Base-by-base conservation (phyloP, 2,113 vertebrate genomes). In the Perca schrenkii region DNA sequence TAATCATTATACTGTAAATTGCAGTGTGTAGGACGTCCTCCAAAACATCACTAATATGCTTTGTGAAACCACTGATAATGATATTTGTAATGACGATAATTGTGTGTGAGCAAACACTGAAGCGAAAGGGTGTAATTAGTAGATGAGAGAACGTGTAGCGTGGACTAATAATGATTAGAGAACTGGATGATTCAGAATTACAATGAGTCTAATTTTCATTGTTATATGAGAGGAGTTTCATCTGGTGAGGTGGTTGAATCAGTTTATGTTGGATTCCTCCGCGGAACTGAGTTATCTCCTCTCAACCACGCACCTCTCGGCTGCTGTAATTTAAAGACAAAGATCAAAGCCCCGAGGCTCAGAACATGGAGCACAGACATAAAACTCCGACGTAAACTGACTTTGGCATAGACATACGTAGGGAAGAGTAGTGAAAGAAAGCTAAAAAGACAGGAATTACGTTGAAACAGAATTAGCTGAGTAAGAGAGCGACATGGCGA, bases 61-160 rank as follows among this genome's bases (percentile, higher is more conserved):
- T 46, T 52, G 54, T 69, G 53, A 74, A 83, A 60, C 47, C 61
- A 49, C 64, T 46, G 40, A 13, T 80, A 61, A 76, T 49, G 54
- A 67, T 62, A 65, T 68, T 50, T 64, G 2, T 71, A 79, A 72
- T 74, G 58, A 70, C 46, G 68, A 85, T 83, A 69, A 87, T 43
- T 56, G 47, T 53, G 15, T 63, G 64, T 50, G 64, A 71, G 28
- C 40, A 21, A 47, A 64, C 17, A 15, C 36, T 46, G 64, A 85
- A 80, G 83, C 76, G 28, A 65, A 50, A 83, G 70, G 61, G 21
- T 84, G 46, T 82, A 61, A 87, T 87, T 83, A 77, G 64, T 17
- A 57, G 58, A 86, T 40, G 73, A 81, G 60, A 60, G 57, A 80
- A 74, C 47, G 40, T 31, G 64, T 34, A 57, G 25, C 28, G 21